Conservation (phyloP, 2,797 vertebrate genomes). For the Melanotaenia parkinsoni region DNA sequence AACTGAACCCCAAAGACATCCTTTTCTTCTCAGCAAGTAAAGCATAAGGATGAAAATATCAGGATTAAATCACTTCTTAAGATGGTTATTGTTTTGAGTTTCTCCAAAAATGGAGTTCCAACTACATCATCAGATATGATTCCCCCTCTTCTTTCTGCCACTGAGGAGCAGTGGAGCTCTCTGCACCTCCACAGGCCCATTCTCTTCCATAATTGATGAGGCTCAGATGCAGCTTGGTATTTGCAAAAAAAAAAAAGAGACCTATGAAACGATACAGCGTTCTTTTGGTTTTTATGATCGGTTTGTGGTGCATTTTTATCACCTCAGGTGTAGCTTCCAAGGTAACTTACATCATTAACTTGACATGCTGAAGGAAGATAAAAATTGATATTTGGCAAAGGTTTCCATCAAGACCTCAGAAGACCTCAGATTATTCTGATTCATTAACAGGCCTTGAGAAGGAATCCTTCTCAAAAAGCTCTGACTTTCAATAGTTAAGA, state of each 20-base stretch:
- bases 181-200: slow-evolving; percentile 58
- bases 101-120: slow-evolving; percentile 48
- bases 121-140: slow-evolving; percentile 60
- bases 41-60: slow-evolving; percentile 21
- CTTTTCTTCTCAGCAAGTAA: slow-evolving; percentile 21
- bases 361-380: slow-evolving; percentile 27
- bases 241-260: slow-evolving; percentile 63
- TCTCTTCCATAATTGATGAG: slow-evolving; percentile 78
- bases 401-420: slow-evolving; percentile 25
- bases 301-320: slow-evolving; percentile 64
- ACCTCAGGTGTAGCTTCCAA: slow-evolving; percentile 60
- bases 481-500: slow-evolving; percentile 4
- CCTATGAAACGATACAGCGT: slow-evolving; percentile 64
- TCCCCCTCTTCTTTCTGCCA: slow-evolving; percentile 55
- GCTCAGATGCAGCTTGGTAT: slow-evolving; percentile 71
- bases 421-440: slow-evolving; percentile 30
- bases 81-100: slow-evolving; percentile 57
- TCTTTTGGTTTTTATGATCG: slow-evolving; percentile 67
- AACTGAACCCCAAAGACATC: slow-evolving; percentile 3
- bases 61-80: slow-evolving; percentile 48
- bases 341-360: slow-evolving; percentile 74
- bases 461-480: slow-evolving; percentile 5
- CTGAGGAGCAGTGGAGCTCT: slow-evolving; percentile 33
- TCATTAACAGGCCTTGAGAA: slow-evolving; percentile 15
- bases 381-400: slow-evolving; percentile 41